Evolutionary conservation across 2,113 vertebrate species (phyloP), one percentile per base, ranked within the genome.

Genomic region (Mesitornis unicolor): DNA sequence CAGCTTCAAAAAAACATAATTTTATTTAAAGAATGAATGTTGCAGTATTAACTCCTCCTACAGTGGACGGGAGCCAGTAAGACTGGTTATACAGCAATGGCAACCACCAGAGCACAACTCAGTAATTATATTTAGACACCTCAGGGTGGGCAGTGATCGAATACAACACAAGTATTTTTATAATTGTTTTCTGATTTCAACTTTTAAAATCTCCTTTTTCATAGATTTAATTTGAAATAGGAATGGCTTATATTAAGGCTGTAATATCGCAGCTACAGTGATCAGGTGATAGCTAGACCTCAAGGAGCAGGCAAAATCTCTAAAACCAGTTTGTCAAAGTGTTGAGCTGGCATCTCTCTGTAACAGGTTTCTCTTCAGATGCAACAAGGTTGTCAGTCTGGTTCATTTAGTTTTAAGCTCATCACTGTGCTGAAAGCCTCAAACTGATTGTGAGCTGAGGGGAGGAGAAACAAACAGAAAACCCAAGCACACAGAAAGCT

Each of bases 1-100:
- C 12, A 88, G 50, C 33, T 77, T 92, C 47, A 80, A 83, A 93
- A 83, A 93, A 83, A 8, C 9, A 10, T 19, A 57, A 26, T 38
- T 86, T 85, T 80, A 65, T 70, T 88, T 70, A 47, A 82, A 85
- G 53, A 85, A 73, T 21, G 2, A 61, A 84, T 74, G 36, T 24
- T 65, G 45, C 1, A 1, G 18, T 61, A 57, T 57, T 85, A 90
- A 91, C 28, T 74, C 33, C 69, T 87, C 59, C 60, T 71, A 38
- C n/a, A 94, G 38, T 48, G 76, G 51, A 93, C 64, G 16, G 18
- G 21, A 95, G 76, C 51, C 91, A 84, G 89, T 2, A 2, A 81
- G 68, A 96, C 86, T 75, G 89, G 91, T 95, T 93, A 92, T 35
- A 81, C 80, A 84, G 73, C 88, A 91, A 73, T 3, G 74, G 51